Conservation (phyloP, 2,888 invertebrate genomes). For the Psococerastis gibbosa region DNA sequence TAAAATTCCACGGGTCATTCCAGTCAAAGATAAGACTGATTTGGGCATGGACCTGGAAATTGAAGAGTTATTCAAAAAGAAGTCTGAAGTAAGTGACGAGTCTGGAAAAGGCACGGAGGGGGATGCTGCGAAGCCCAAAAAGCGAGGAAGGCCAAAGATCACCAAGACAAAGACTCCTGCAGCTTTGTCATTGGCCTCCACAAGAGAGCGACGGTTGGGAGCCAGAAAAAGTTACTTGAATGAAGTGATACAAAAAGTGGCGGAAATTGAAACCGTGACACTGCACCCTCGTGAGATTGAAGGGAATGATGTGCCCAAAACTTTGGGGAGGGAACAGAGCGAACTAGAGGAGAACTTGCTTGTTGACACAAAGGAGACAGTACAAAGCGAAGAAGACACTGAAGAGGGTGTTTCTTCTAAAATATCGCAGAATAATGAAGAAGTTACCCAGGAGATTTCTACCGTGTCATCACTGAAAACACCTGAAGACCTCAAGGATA, state of each 20-base stretch:
- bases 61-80: conserved; percentile 21
- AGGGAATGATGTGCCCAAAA: background rate
- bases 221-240: conserved; percentile 5
- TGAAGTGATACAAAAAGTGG: conserved; percentile 6
- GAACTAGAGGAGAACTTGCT: conserved; percentile 1
- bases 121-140: conserved; percentile 17
- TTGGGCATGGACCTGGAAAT: conserved; percentile 17
- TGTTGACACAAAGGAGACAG: background rate
- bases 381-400: background rate
- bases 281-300: background rate
- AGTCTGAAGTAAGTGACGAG: conserved; percentile 18
- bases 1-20: conserved; percentile 43
- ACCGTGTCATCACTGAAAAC: too few species aligned
- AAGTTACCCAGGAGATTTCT: too few species aligned
- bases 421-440: too few species aligned
- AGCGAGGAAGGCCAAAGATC: conserved; percentile 11
- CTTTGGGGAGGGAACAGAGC: background rate
- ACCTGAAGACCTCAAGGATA: too few species aligned
- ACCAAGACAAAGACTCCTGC: conserved; percentile 18
- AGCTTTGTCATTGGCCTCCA: conserved; percentile 10
- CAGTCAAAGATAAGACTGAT: conserved; percentile 14
- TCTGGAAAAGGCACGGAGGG: conserved; percentile 16
- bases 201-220: background rate
- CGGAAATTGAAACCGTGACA: background rate
- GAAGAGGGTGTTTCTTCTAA: too few species aligned